A percentile compares a stretch with the other conserved stretches of the same genome.
These are phyloP conservation scores for Scophthalmus maximus DNA, from an alignment of 2,113 vertebrate species.

Conservation along the genomic window DNA sequence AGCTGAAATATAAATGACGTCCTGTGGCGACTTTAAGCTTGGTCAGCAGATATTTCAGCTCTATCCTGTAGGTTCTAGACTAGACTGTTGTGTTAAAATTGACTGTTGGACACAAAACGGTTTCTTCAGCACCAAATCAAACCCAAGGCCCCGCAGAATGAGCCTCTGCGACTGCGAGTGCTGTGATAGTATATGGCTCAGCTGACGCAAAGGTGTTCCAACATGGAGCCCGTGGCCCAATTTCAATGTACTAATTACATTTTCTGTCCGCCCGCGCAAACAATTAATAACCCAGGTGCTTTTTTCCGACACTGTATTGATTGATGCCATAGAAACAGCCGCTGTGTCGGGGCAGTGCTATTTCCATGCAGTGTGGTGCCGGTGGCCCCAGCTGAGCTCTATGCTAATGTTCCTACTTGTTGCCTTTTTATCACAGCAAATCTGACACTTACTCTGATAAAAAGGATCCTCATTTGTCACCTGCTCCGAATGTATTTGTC, in stretches of 20 bases:
- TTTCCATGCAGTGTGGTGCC: slow-evolving; percentile 30
- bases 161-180: background rate
- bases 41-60: slow-evolving; percentile 12
- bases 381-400: slow-evolving; percentile 40
- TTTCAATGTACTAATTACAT: slow-evolving; percentile 78
- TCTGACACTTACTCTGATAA: slow-evolving; percentile 52
- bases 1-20: slow-evolving; percentile 14
- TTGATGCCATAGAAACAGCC: slow-evolving; percentile 65
- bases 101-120: background rate
- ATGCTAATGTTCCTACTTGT: slow-evolving; percentile 49
- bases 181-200: slow-evolving; percentile 45
- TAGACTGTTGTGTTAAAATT: background rate
- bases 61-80: background rate
- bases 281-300: slow-evolving; percentile 75
- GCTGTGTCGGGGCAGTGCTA: slow-evolving; percentile 41
- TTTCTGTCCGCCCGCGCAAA: slow-evolving; percentile 61
- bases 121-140: background rate
- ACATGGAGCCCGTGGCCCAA: slow-evolving; percentile 58
- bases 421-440: slow-evolving; percentile 53
- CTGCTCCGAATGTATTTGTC: slow-evolving; percentile 28
- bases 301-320: slow-evolving; percentile 65
- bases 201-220: slow-evolving; percentile 34
- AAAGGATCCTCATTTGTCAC: slow-evolving; percentile 46
- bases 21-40: slow-evolving; percentile 15
- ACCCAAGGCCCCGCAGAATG: slow-evolving; percentile 10